Conservation (phyloP, 2,113 vertebrate species). For the Lates calcarifer region DNA sequence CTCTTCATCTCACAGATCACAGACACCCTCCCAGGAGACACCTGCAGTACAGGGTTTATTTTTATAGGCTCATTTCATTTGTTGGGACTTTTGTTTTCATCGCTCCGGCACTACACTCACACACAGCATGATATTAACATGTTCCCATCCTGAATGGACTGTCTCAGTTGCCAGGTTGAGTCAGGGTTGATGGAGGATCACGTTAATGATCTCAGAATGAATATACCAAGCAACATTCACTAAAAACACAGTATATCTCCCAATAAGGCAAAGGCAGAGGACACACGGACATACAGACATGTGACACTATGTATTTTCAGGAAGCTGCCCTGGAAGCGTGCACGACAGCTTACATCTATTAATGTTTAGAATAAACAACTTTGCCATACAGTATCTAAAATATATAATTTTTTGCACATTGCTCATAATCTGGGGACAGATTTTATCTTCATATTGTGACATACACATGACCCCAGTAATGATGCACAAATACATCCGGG, state of each 20-base stretch:
- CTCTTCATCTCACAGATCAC: constrained; percentile 42
- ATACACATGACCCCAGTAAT: no score
- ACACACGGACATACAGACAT: no score
- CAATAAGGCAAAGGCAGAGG: neutral
- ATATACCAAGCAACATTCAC: neutral
- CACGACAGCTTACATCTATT: no score
- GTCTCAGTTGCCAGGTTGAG: neutral
- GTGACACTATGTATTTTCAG: neutral
- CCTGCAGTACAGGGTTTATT: constrained; percentile 28
- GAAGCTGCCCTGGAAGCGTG: neutral
- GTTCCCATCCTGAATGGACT: neutral
- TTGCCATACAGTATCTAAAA: no score
- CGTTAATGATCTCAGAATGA: neutral
- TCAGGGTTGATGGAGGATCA: neutral
- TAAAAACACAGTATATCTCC: neutral
- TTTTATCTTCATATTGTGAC: no score
- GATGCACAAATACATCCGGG: no score
- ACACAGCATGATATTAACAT: neutral
- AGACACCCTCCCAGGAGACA: constrained; percentile 23
- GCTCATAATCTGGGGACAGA: no score
- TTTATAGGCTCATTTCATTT: constrained; percentile 39
- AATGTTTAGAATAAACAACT: no score
- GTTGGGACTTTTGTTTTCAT: constrained; percentile 20
- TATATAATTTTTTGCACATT: no score
- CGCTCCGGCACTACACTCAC: neutral